Base-by-base conservation (phyloP, 2,797 vertebrate genomes). In the Monodelphis domestica region DNA sequence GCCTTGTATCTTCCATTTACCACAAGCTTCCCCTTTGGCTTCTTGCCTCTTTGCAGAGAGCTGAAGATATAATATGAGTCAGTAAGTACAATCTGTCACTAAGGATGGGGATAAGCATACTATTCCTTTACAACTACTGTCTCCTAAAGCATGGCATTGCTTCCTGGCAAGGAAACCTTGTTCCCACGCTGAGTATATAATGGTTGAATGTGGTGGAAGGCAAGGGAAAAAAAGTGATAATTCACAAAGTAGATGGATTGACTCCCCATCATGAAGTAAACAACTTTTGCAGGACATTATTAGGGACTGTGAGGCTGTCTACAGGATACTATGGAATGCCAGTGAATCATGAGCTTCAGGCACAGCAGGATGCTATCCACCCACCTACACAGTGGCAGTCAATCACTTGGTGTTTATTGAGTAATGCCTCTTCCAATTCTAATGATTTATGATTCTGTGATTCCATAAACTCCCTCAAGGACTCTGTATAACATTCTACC, bases 291-390 rank as follows among this genome's bases (percentile, higher is more conserved):
- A 57, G 53, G 52, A n/a, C 90, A 92, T 90, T 95, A 90, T 92
- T 92, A 89, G 92, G 57, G 38, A 91, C 12, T 54, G 21, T 26
- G 91, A 30, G 33, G 33, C 55, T 93, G 89, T 78, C 54, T 95
- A 55, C 51, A 91, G 90, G 53, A 53, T 51, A 55, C 45, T 45
- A 89, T 38, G 88, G 87, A 87, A 4, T 92, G 54, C 63, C 53
- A 93, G 96, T 90, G 92, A 54, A 92, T 89, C 54, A 93, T 89
- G 93, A 50, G 56, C 52, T 92, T 95, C 26, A 84, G 70, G 92
- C 29, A 33, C 53, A 84, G 70, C 53, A 54, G 70, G 92, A 53
- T 88, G 88, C 94, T 92, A 89, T 93, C n/a, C 70, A 94, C 28
- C 84, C 88, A 88, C 50, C 92, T 92, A 90, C 56, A 89, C 51